phyloP scores from a whole-genome alignment of 2,797 vertebrate species.

The Intellagama lesueurii region DNA sequence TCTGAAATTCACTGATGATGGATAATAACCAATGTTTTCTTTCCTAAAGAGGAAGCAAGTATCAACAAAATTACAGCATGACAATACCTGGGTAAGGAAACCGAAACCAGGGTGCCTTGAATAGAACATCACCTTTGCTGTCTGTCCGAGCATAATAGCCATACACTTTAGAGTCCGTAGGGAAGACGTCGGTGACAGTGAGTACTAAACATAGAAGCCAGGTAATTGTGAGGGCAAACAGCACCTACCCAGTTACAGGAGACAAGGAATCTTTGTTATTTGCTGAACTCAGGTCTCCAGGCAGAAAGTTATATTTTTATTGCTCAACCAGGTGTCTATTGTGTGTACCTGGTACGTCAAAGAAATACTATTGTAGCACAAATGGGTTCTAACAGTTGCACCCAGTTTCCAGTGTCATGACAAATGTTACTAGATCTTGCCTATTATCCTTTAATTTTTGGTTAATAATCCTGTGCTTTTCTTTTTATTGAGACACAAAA shows the following conservation, averaged over 20 bases:
- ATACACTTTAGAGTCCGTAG: slow-evolving; percentile 79
- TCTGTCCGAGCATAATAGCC: slow-evolving; percentile 93
- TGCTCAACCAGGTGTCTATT: neutral
- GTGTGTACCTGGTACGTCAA: neutral
- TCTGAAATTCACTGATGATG: neutral
- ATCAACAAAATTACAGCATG: neutral
- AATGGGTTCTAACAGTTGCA: neutral
- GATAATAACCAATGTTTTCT: neutral
- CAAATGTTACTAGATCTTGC: neutral
- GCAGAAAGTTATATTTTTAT: rapidly evolving
- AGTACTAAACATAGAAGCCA: slow-evolving; percentile 92
- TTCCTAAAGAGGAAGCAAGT: neutral
- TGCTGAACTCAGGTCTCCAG: rapidly evolving
- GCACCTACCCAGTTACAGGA: slow-evolving; percentile 82
- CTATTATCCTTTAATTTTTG: neutral
- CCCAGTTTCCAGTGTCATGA: neutral
- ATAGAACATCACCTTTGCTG: slow-evolving; percentile 84
- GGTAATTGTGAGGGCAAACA: slow-evolving; percentile 90
- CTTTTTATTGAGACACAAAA: neutral
- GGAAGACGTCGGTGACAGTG: slow-evolving; percentile 85
- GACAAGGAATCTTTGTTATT: slow-evolving; percentile 13
- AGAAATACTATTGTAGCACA: neutral
- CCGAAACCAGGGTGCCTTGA: slow-evolving; percentile 89
- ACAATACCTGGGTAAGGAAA: slow-evolving; percentile 93
- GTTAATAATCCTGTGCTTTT: too few relatives aligned